Percentiles rank a stretch among this genome's conserved stretches.
These are phyloP conservation scores for Iselma pallidipennis DNA, from an alignment of 2,888 invertebrate genomes.

Conservation along the genomic window DNA sequence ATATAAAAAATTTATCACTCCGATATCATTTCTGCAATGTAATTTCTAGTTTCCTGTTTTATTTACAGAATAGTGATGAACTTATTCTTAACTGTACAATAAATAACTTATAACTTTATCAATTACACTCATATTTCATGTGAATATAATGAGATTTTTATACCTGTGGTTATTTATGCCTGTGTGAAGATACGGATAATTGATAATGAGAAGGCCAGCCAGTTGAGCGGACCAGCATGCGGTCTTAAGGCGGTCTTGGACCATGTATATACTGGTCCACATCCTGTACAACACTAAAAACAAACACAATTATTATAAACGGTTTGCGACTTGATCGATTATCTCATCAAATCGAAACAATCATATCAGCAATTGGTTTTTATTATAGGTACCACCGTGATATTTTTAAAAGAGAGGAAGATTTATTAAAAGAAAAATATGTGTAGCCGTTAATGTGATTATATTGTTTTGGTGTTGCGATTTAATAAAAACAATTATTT, in stretches of 20 bases:
- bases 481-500: conserved; percentile 49
- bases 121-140: conserved; percentile 50
- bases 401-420: conserved; percentile 6
- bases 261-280: conserved; percentile 22
- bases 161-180: conserved; percentile 49
- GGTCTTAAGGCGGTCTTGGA: conserved; percentile 27
- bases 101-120: conserved; percentile 40
- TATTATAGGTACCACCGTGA: conserved; percentile 12
- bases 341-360: conserved; percentile 23
- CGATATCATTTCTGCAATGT: too few species aligned
- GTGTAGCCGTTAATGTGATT: conserved; percentile 5
- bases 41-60: conserved; percentile 19
- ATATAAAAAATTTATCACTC: too few species aligned
- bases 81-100: conserved; percentile 24
- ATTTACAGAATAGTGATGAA: conserved; percentile 29
- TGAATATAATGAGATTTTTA: conserved; percentile 50
- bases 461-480: conserved; percentile 30
- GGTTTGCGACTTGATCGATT: conserved; percentile 27
- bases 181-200: conserved; percentile 51
- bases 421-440: not conserved
- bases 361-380: conserved; percentile 7
- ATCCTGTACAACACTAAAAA: conserved; percentile 29
- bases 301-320: conserved; percentile 31
- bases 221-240: conserved; percentile 33
- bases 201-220: conserved; percentile 46